These are phyloP conservation scores for Ochotona curzoniae DNA, from an alignment of 2,113 vertebrate species.

Conservation along the genomic window DNA sequence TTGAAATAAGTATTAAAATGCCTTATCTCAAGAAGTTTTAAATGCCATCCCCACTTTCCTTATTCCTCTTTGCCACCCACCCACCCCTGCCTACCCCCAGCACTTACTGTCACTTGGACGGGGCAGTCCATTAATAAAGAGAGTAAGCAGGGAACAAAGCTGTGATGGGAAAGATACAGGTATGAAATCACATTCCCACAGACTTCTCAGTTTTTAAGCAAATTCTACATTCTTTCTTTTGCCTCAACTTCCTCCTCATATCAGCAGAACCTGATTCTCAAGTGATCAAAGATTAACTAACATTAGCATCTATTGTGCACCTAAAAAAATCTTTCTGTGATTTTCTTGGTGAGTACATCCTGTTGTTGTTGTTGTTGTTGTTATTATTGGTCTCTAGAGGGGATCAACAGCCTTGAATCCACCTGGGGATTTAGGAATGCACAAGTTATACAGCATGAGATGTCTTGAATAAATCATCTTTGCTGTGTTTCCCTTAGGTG, in stretches of 20 bases:
- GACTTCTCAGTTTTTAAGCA: slow-evolving; percentile 48
- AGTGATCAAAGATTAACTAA: background rate
- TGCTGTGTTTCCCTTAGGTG: slow-evolving; percentile 25
- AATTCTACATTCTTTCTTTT: slow-evolving; percentile 57
- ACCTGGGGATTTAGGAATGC: fast-evolving
- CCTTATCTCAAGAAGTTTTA: slow-evolving; percentile 13
- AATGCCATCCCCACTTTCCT: background rate
- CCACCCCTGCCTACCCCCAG: background rate
- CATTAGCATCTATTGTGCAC: fast-evolving
- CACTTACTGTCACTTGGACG: no score
- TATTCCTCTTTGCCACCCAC: no score
- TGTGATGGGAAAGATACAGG: slow-evolving; percentile 46
- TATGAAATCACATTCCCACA: slow-evolving; percentile 69
- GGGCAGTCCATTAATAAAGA: background rate
- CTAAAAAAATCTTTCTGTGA: background rate
- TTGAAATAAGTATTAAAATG: slow-evolving; percentile 19
- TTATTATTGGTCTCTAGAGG: background rate
- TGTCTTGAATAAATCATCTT: slow-evolving; percentile 33
- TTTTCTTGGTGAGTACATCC: background rate
- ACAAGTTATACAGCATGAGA: background rate
- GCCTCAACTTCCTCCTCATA: slow-evolving; percentile 45
- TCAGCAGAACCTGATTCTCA: slow-evolving; percentile 19
- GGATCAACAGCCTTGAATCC: background rate
- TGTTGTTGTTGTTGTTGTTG: no score
- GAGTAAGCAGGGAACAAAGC: background rate